phyloP scores from a whole-genome alignment of 35 echinoderm and acorn worm species.

The Heliocidaris erythrogramma region DNA sequence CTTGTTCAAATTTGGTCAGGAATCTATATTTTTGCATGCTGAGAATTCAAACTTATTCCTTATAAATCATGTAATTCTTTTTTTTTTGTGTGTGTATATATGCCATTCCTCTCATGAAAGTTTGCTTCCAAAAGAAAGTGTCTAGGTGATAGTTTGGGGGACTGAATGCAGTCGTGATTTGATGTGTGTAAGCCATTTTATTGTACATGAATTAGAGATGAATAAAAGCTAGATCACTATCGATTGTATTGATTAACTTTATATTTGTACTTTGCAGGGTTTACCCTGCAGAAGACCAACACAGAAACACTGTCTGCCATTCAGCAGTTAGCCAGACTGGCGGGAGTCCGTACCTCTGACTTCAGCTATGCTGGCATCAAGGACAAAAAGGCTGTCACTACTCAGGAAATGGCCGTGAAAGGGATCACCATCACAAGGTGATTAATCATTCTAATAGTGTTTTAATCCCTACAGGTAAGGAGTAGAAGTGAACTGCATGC shows the following conservation, averaged over 20 bases:
- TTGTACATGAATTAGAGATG: too few relatives aligned
- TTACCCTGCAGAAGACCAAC: slow-evolving; percentile 76
- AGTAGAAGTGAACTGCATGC: background rate
- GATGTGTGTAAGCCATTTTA: too few relatives aligned
- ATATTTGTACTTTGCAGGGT: slow-evolving; percentile 51
- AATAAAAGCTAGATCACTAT: background rate
- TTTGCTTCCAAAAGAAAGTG: too few relatives aligned
- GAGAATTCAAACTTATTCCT: too few relatives aligned
- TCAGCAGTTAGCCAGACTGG: slow-evolving; percentile 52
- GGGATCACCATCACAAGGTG: slow-evolving; percentile 44
- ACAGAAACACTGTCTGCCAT: slow-evolving; percentile 78
- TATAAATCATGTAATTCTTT: too few relatives aligned
- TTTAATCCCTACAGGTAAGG: background rate
- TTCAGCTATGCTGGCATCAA: slow-evolving; percentile 91
- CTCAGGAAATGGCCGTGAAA: slow-evolving; percentile 69
- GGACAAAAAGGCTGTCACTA: slow-evolving; percentile 90
- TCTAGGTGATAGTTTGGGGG: too few relatives aligned
- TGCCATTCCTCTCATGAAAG: too few relatives aligned
- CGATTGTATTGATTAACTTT: background rate
- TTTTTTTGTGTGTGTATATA: too few relatives aligned
- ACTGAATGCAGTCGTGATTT: too few relatives aligned
- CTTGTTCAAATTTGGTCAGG: too few relatives aligned
- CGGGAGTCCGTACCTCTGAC: slow-evolving; percentile 58
- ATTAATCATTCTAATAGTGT: background rate
- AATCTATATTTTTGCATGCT: too few relatives aligned